Evolutionary conservation across 2,113 vertebrate genomes (phyloP).

Genomic region (Machaerirhynchus nigripectus): DNA sequence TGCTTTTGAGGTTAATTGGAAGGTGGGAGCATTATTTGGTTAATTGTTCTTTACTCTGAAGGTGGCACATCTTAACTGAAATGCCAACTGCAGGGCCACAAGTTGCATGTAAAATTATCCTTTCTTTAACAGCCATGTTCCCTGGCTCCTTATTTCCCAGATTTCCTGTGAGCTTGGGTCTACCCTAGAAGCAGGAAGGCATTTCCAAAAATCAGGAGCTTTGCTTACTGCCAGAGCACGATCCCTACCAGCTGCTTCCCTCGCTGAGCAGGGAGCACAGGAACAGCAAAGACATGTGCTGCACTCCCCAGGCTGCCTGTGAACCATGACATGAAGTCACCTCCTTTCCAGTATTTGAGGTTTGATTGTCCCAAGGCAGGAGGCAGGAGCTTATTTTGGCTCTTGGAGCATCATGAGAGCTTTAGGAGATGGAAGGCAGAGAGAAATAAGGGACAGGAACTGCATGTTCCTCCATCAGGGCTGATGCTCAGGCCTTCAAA

Average conservation of each 20-base stretch:
- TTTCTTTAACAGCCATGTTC: background rate
- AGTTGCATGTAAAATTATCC: background rate
- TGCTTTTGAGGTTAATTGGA: background rate
- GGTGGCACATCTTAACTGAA: background rate
- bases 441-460: background rate
- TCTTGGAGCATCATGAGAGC: background rate
- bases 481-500: background rate
- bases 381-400: background rate
- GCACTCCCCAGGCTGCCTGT: background rate
- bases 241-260: background rate
- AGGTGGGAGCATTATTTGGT: background rate
- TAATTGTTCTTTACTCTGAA: background rate
- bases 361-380: background rate
- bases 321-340: background rate
- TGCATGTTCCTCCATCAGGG: accelerated
- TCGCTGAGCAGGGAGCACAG: background rate
- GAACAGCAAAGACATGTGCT: background rate
- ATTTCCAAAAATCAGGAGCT: background rate
- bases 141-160: background rate
- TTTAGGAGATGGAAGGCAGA: background rate
- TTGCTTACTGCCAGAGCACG: background rate
- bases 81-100: background rate
- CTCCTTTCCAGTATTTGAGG: background rate
- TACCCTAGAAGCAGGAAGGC: background rate
- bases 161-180: background rate